Base-by-base conservation (phyloP, 2,113 vertebrate genomes). In the Callipepla squamata region DNA sequence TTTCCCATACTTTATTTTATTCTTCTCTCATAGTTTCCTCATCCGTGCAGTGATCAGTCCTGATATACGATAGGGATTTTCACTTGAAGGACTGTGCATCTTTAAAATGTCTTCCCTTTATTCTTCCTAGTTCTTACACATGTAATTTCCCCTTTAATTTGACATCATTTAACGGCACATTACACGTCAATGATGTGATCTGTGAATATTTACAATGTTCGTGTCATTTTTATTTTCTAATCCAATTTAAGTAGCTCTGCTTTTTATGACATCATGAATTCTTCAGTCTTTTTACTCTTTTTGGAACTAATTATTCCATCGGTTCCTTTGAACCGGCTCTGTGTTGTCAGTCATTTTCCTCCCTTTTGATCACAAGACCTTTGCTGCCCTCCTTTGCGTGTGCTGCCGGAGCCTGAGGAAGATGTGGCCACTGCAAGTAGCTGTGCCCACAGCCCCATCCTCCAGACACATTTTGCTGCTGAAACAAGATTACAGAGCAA, bases 91-190 rank as follows among this genome's bases (percentile, higher is more conserved):
- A 97, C 96, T 94, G 96, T 96, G 97, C 98, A 97, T 98, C 97
- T 98, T 98, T 97, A 97, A 98, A 97, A 97, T 97, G 97, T 97
- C 97, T 97, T 97, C 97, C 96, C 96, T 98, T 98, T 98, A 98
- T 98, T 97, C 97, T 70, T 96, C 95, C 95, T 94, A 87, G 95
- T 97, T 97, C 97, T 97, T 97, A 98, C 97, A 97, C 96, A 97
- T 98, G 97, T 98, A 97, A 98, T 98, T 98, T 98, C 97, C 97
- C 97, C 97, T 98, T 98, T 98, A 98, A 98, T 98, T 98, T 98
- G 98, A 98, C 97, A 98, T 98, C 97, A 98, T 98, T 98, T 98
- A 98, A 98, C 97, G 97, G 97, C 98, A 98, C 98, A 98, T 98
- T 98, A 97, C 97, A 97, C 97, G 97, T 98, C 97, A 97, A 97